A percentile compares a stretch with the other conserved stretches of the same genome.
These are phyloP conservation scores for Amblyraja radiata DNA, from an alignment of 2,797 vertebrate species.

Conservation along the genomic window DNA sequence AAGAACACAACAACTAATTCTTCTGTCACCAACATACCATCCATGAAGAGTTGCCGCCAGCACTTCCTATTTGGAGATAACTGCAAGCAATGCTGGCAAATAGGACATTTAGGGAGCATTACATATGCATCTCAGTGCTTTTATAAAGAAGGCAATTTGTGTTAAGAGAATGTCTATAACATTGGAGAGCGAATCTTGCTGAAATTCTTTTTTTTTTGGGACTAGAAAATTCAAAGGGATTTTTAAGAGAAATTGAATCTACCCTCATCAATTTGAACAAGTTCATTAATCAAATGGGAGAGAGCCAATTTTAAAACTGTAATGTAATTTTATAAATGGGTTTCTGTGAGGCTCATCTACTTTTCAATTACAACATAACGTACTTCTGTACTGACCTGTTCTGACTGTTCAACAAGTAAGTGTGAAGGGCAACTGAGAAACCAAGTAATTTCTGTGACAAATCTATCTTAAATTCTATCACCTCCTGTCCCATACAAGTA, in stretches of 20 bases:
- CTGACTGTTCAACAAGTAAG: background rate
- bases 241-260: background rate
- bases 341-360: background rate
- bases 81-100: background rate
- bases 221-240: background rate
- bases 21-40: background rate
- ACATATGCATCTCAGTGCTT: background rate
- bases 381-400: background rate
- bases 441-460: background rate
- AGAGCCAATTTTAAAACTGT: background rate
- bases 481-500: background rate
- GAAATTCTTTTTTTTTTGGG: background rate
- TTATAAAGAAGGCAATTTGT: background rate
- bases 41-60: background rate
- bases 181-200: background rate
- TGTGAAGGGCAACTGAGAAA: background rate
- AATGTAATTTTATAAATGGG: constrained; percentile 20
- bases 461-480: background rate
- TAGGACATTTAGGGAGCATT: background rate
- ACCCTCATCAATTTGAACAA: background rate
- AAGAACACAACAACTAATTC: background rate
- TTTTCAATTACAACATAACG: background rate
- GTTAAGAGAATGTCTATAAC: background rate
- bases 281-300: background rate
- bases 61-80: background rate